A percentile compares a stretch with the other conserved stretches of the same genome.
Conservation (phyloP, 2,797 vertebrate genomes). For the Pitangus sulphuratus region DNA sequence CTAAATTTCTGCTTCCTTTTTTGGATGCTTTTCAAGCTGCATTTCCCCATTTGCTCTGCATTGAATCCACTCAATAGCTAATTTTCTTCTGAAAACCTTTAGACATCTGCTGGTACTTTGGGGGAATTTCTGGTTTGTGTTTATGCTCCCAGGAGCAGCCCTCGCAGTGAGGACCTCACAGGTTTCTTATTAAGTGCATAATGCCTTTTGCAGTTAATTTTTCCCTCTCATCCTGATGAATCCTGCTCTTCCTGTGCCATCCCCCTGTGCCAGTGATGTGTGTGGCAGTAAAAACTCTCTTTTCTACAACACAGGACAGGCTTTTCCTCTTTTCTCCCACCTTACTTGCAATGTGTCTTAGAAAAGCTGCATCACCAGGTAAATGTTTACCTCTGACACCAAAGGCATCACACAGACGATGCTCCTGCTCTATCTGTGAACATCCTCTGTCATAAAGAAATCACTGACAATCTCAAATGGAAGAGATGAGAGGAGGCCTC, state of each 20-base stretch:
- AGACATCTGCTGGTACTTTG: neutral
- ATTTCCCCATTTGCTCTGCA: neutral
- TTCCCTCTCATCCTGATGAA: neutral
- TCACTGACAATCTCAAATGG: neutral
- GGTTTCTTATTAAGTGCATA: neutral
- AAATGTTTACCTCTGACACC: neutral
- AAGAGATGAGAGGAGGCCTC: neutral
- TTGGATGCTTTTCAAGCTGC: neutral
- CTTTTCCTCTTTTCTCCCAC: neutral
- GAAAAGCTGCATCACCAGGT: neutral
- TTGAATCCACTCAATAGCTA: neutral
- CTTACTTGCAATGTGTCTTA: neutral
- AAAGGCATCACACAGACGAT: neutral
- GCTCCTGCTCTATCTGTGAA: neutral
- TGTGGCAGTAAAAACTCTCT: neutral
- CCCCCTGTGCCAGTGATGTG: neutral
- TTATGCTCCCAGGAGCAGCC: neutral
- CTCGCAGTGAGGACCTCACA: neutral
- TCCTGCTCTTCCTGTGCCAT: neutral
- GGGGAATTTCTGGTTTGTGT: neutral
- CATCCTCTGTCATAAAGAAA: neutral
- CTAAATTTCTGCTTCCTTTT: neutral
- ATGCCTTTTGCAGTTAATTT: neutral
- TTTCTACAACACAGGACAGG: neutral
- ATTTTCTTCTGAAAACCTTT: neutral